Evolutionary conservation across 1,140 invertebrate genomes (phyloP).

Genomic region (Parasteatoda tepidariorum): DNA sequence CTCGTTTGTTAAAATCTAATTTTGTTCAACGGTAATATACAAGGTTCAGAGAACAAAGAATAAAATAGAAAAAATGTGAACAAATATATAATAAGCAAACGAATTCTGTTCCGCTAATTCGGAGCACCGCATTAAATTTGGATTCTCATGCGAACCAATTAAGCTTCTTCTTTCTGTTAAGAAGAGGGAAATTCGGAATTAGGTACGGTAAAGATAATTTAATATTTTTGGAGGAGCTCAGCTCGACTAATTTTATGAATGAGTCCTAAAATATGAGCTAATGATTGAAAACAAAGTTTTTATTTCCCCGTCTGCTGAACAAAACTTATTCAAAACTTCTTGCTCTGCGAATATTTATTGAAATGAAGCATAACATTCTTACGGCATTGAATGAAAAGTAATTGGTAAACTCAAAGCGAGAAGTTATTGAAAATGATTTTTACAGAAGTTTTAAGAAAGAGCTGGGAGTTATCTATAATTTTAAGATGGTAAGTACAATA

Average conservation of each 20-base stretch:
- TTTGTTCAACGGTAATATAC: constrained; percentile 7
- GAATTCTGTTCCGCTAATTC: not conserved
- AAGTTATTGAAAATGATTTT: too few relatives aligned
- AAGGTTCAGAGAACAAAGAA: not conserved
- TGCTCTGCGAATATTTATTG: too few relatives aligned
- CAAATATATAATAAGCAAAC: too few relatives aligned
- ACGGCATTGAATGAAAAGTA: too few relatives aligned
- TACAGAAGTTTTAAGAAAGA: too few relatives aligned
- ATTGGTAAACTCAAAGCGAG: too few relatives aligned
- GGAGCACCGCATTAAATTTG: not conserved
- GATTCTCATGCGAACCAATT: not conserved
- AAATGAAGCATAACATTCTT: too few relatives aligned
- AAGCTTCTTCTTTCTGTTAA: not conserved
- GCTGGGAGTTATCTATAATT: too few relatives aligned
- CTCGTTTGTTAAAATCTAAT: constrained; percentile 15
- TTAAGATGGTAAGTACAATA: too few relatives aligned
- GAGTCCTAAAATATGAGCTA: too few relatives aligned
- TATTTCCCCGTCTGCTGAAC: not conserved
- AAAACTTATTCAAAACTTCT: not conserved
- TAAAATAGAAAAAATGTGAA: not conserved
- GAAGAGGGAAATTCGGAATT: not conserved
- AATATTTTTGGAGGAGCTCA: not conserved
- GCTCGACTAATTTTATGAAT: too few relatives aligned
- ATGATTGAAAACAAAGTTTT: too few relatives aligned
- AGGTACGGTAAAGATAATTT: not conserved